A percentile compares a stretch with the other conserved stretches of the same genome.
Conservation (phyloP, 1,140 invertebrate genomes). For the Hesperophylax magnus region DNA sequence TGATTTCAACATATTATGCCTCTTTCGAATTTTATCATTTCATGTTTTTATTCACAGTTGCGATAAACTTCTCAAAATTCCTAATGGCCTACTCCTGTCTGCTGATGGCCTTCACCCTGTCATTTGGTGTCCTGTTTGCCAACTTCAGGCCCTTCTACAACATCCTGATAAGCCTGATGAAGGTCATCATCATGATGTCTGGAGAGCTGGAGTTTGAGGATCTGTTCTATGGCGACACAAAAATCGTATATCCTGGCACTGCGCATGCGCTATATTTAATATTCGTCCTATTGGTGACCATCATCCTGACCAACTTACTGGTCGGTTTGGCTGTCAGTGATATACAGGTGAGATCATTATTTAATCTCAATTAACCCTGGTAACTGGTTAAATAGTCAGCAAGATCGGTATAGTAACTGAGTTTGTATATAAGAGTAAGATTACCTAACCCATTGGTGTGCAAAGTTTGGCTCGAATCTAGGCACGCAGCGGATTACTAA, state of each 20-base stretch:
- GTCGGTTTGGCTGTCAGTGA: conserved; percentile 89
- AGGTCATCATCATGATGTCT: conserved; percentile 91
- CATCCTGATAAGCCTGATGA: conserved; percentile 76
- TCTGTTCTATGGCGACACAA: conserved; percentile 79
- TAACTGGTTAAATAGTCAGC: no score
- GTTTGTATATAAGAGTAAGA: no score
- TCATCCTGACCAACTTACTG: conserved; percentile 89
- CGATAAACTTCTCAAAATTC: conserved; percentile 88
- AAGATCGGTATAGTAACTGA: no score
- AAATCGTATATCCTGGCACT: conserved; percentile 76
- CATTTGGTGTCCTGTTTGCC: conserved; percentile 84
- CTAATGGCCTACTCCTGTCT: conserved; percentile 85
- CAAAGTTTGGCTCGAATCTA: no score
- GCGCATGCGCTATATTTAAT: conserved; percentile 82
- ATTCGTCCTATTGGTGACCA: conserved; percentile 86
- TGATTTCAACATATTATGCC: no score
- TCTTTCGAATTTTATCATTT: no score
- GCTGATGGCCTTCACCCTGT: conserved; percentile 82
- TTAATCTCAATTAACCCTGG: no score
- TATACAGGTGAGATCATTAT: conserved; percentile 71
- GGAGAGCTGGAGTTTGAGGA: conserved; percentile 90
- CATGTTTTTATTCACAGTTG: conserved; percentile 67
- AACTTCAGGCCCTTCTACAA: conserved; percentile 80
- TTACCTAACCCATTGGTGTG: no score
- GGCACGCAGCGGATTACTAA: no score